phyloP scores from a whole-genome alignment of 2,113 vertebrate genomes.

The Rhodinocichla rosea region DNA sequence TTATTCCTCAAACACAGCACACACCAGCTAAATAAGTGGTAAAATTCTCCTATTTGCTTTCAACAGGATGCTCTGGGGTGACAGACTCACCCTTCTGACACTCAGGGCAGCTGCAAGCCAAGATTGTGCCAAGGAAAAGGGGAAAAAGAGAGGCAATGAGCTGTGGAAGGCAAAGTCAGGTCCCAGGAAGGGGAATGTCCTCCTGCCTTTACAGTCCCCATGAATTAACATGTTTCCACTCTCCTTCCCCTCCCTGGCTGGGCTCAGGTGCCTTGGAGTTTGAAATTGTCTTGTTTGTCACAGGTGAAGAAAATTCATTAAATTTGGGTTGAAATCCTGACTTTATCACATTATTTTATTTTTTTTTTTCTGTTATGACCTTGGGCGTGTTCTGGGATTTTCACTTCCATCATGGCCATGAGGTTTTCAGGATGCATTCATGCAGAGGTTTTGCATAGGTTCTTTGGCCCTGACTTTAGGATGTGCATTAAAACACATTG shows the following conservation, averaged over 20 bases:
- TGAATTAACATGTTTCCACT: neutral
- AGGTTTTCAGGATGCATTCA: neutral
- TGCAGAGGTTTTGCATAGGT: neutral
- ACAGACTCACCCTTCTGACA: neutral
- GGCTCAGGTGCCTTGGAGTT: fast-evolving
- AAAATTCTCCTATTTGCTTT: neutral
- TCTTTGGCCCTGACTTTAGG: neutral
- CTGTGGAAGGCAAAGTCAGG: neutral
- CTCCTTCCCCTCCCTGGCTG: neutral
- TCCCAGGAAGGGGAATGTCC: neutral
- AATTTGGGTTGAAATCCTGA: neutral
- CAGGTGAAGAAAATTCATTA: neutral
- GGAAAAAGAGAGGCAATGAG: neutral
- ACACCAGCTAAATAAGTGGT: neutral
- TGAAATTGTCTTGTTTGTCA: neutral
- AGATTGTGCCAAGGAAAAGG: neutral
- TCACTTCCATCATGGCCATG: fast-evolving
- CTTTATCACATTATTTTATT: neutral
- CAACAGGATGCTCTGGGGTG: neutral
- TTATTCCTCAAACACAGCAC: neutral
- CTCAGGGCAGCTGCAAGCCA: neutral
- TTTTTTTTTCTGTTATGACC: neutral
- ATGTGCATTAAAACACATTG: neutral
- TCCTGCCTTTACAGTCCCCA: fast-evolving
- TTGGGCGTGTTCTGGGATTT: neutral